Percentiles rank a stretch among this genome's conserved stretches.
These are phyloP conservation scores for Zapornia atra DNA, from an alignment of 2,113 vertebrate genomes.

Conservation along the genomic window DNA sequence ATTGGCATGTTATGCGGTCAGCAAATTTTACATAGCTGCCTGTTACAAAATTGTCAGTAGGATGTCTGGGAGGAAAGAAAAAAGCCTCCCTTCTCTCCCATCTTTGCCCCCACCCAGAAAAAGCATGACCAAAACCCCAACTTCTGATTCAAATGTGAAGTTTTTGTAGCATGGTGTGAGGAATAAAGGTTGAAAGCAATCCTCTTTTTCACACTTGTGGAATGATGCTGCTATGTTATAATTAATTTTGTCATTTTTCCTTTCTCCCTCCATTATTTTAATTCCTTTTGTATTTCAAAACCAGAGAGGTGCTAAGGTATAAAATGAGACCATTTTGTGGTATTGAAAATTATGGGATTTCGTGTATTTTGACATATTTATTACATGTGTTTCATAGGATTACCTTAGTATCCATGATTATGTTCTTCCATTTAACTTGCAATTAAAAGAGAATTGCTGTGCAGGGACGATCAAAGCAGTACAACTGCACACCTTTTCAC, in stretches of 20 bases:
- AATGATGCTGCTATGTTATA: background rate
- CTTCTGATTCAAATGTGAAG: background rate
- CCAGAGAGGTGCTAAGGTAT: background rate
- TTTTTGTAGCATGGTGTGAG: background rate
- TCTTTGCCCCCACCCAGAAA: background rate
- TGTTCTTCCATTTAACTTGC: background rate
- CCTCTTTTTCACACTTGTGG: background rate
- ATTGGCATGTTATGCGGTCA: background rate
- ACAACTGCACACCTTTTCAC: background rate
- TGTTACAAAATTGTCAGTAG: background rate
- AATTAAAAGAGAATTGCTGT: background rate
- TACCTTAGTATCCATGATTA: background rate
- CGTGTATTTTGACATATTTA: background rate
- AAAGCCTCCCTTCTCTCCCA: background rate
- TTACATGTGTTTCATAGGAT: background rate
- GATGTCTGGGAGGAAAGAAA: background rate
- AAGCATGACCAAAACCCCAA: background rate
- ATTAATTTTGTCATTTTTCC: slow-evolving; percentile 23
- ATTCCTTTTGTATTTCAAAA: background rate
- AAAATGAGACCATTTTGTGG: background rate
- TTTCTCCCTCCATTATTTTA: background rate
- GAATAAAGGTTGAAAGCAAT: background rate
- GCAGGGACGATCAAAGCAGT: background rate
- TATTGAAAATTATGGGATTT: background rate
- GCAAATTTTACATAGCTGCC: background rate